Base-by-base conservation (phyloP, 2,797 vertebrate genomes). In the Anniella stebbinsi region DNA sequence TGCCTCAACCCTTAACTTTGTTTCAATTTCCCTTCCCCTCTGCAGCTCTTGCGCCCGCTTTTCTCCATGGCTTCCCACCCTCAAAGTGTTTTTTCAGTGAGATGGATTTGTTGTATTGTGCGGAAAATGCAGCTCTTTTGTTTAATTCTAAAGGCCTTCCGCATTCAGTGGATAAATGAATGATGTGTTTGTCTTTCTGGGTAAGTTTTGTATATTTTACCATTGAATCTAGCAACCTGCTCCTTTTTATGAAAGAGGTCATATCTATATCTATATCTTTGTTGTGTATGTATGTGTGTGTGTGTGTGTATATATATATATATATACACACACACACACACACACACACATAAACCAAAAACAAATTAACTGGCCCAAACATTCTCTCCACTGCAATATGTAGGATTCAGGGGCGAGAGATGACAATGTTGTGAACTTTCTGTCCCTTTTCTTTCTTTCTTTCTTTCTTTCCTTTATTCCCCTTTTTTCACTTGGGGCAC, bases 321-420 rank as follows among this genome's bases (percentile, higher is more conserved):
- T 51, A 51, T 4, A 51, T 51, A 51, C 33, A 72, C n/a, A 69
- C 4, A 2, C 25, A 69, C 11, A 69, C 25, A 69, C 25, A 72
- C 33, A 57, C 54, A 57, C 54, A 57, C 54, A 57, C 54, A 11
- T 25, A 70, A 41, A 36, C 81, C 81, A 89, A 84, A 2, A 82
- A 17, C 54, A 93, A 87, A 83, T 1, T 3, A 92, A 88, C 63
- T 17, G 89, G 7, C 81, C 66, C 28, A 2, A 25, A 87, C 67
- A 67, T 81, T 89, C 89, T 83, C 70, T 92, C 41, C 92, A 80
- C 78, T 75, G 33, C 18, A 88, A 12, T 76, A 84, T 86, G 36
- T 87, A 84, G 57, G 87, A 88, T 17, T 12, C 73, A 10, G 82
- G 1, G 18, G 9, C 82, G 54, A 72, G 63, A 41, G 1, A 13